These are phyloP conservation scores for Molossus molossus DNA, from an alignment of 2,797 vertebrate species.

Conservation along the genomic window DNA sequence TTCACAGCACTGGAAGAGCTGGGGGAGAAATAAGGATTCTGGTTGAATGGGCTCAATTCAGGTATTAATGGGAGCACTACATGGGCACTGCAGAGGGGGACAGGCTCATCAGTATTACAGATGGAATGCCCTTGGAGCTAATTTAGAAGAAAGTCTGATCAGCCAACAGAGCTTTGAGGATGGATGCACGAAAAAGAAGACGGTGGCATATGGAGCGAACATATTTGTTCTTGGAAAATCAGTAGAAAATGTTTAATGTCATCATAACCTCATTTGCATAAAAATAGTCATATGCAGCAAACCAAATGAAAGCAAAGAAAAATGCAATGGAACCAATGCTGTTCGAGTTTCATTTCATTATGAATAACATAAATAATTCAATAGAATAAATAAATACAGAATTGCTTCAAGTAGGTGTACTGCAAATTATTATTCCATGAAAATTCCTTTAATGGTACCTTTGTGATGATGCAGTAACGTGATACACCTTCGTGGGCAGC, in stretches of 20 bases:
- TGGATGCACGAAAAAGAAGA: slow-evolving; percentile 70
- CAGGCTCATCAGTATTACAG: slow-evolving; percentile 70
- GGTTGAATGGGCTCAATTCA: slow-evolving; percentile 28
- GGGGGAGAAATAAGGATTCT: background rate
- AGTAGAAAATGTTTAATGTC: slow-evolving; percentile 85
- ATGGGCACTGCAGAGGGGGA: background rate
- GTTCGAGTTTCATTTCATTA: slow-evolving; percentile 65
- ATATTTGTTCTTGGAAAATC: slow-evolving; percentile 85
- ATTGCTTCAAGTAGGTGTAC: slow-evolving; percentile 48
- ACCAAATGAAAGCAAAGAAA: slow-evolving; percentile 67
- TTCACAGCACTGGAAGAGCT: background rate
- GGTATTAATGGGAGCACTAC: slow-evolving; percentile 26
- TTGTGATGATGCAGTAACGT: background rate
- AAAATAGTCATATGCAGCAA: slow-evolving; percentile 71
- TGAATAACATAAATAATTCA: slow-evolving; percentile 79
- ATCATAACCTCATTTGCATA: slow-evolving; percentile 83
- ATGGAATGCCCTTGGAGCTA: slow-evolving; percentile 72
- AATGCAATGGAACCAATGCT: background rate
- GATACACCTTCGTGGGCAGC: background rate
- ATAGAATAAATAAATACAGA: slow-evolving; percentile 77
- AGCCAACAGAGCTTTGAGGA: slow-evolving; percentile 70
- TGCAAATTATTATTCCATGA: slow-evolving; percentile 12
- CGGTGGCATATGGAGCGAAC: slow-evolving; percentile 82
- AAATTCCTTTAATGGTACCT: background rate
- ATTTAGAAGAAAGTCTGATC: slow-evolving; percentile 75